Evolutionary conservation across 2,888 invertebrate genomes (phyloP).

Genomic region (Ophion ventricosus): DNA sequence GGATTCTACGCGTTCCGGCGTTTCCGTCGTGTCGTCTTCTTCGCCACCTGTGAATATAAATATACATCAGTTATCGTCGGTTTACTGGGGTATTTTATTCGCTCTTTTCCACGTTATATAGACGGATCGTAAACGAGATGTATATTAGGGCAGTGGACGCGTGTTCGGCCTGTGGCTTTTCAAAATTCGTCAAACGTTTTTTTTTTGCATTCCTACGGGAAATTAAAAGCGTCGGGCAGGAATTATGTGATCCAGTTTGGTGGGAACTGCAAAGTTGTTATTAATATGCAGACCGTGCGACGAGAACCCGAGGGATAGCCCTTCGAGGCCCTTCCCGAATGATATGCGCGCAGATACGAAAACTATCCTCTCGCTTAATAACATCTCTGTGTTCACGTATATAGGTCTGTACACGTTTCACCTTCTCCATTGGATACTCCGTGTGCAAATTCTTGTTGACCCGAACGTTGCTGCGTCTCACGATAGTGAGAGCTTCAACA

Average conservation of each 20-base stretch:
- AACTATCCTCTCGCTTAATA: constrained; percentile 22
- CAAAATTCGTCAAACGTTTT: not conserved
- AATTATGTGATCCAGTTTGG: constrained; percentile 36
- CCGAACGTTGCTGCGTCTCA: not conserved
- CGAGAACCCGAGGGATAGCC: constrained; percentile 41
- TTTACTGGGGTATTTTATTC: not conserved
- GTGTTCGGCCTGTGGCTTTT: not conserved
- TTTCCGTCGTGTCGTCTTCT: not conserved
- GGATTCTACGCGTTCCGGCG: not conserved
- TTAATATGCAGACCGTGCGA: constrained; percentile 38
- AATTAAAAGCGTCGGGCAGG: not conserved
- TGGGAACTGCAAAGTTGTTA: constrained; percentile 34
- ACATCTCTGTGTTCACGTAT: constrained; percentile 2
- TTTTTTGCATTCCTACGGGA: constrained; percentile 9
- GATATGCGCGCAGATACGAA: constrained; percentile 18
- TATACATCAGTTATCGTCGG: not conserved
- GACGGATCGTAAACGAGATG: not conserved
- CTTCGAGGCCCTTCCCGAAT: not conserved
- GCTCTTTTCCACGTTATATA: not conserved
- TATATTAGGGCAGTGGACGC: not conserved
- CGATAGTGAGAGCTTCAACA: constrained; percentile 10
- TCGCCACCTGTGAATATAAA: not conserved
- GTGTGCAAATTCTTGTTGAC: constrained; percentile 10
- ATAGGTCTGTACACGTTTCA: not conserved
- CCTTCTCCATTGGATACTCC: not conserved